Evolutionary conservation across 1,140 invertebrate species (phyloP), one percentile per base, ranked within the genome.

Genomic region (Neodiprion fabricii): DNA sequence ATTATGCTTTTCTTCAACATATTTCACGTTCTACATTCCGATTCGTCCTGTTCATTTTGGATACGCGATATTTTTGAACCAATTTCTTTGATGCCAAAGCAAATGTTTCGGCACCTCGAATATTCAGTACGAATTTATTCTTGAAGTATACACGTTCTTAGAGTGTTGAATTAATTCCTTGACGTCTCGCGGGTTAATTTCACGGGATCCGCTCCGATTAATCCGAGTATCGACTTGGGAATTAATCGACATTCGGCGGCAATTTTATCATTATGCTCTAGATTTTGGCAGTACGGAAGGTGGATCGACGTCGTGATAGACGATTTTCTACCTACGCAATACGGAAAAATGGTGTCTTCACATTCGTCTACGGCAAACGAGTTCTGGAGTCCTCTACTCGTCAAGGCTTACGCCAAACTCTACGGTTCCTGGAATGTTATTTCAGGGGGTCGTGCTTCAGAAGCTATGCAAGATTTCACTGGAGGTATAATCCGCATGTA

Each of bases 391-490:
- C 97, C 98, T 0, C 89, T 99, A 23, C 85, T 99, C 50, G 98
- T 99, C 85, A 99, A 99, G 89, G 98, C 98, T 1, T 99, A 99
- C 89, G 98, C 98, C 28, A 99, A 99, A 85, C 86, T 96, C 40
- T 96, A 98, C 85, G 98, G 98, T 1, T 98, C 97, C 0, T 99
- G 99, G 86, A 98, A 99, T 88, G 96, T 98, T 0, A 90, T 99
- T 0, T 99, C 99, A 85, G 98, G 98, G 67, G 98, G 98, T 48
- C 96, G 96, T 0, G 98, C 97, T 0, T 96, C 95, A 81, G 98
- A 99, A 86, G 98, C 98, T 0, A 97, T 99, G 94, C 98, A 99
- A 84, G 98, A 99, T 89, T 99, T 99, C 85, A 99, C 98, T 11
- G 98, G 97, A 4, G 98, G 98, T 66, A 95, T 99, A 0, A 96